Conservation (phyloP, 1,140 invertebrate species). For the Dryas iulia region DNA sequence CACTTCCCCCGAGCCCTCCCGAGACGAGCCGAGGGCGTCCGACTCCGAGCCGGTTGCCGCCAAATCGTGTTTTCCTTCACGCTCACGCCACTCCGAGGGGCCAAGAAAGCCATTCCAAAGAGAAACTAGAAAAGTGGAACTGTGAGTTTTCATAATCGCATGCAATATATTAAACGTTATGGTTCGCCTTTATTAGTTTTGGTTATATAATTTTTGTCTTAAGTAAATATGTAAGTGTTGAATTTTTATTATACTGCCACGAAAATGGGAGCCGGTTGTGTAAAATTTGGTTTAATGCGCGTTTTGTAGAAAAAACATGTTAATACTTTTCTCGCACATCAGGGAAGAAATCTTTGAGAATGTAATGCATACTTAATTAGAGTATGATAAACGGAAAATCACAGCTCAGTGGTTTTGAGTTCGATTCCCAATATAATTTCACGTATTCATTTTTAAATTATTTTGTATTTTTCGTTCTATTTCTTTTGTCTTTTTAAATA, state of each 20-base stretch:
- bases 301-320: not conserved
- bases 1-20: conserved; percentile 42
- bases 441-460: too few relatives aligned
- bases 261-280: not conserved
- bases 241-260: not conserved
- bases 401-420: too few relatives aligned
- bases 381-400: too few relatives aligned
- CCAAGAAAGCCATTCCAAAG: conserved; percentile 23
- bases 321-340: too few relatives aligned
- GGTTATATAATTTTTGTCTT: conserved; percentile 17
- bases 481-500: too few relatives aligned
- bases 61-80: conserved; percentile 48
- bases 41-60: conserved; percentile 37
- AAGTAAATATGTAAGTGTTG: conserved; percentile 1
- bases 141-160: conserved; percentile 30
- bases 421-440: too few relatives aligned
- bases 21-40: conserved; percentile 42
- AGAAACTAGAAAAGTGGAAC: conserved; percentile 34
- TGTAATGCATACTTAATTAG: too few relatives aligned
- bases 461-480: too few relatives aligned
- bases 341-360: too few relatives aligned
- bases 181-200: conserved; percentile 26
- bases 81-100: conserved; percentile 23
- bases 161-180: conserved; percentile 29
- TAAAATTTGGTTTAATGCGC: not conserved